Evolutionary conservation across 2,797 vertebrate species (phyloP), one percentile per base, ranked within the genome.

Genomic region (Artibeus lituratus): DNA sequence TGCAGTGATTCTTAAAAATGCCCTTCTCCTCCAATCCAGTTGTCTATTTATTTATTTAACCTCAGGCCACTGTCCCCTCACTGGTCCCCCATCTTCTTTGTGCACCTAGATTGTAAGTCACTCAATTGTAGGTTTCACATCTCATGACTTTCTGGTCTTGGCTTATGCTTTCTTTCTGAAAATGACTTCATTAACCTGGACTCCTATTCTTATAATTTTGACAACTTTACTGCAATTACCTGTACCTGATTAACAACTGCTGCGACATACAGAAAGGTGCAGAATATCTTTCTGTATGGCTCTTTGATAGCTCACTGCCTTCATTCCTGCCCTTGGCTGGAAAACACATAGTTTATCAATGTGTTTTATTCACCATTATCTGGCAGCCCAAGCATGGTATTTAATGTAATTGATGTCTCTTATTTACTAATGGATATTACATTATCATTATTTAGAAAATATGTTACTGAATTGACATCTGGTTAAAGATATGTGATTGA

Each of bases 361-460:
- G 92, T 94, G 85, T 91, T 97, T 91, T 96, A 44, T 96, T 96
- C 87, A 94, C 12, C 22, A 94, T 94, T 94, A 92, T 94, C 92
- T 96, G 95, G 88, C 94, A 95, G 37, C 29, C 85, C 92, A 96
- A 91, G 92, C 51, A 74, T 94, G 87, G 87, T 92, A 91, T 92
- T 96, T 95, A 95, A 96, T 95, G 65, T 95, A 97, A 97, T 95
- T 95, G 94, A 96, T 95, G 93, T 94, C 94, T 95, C 89, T 35
- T 90, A 94, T 96, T 98, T 97, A 91, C 90, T 96, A 97, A 97
- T 96, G 93, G 70, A 78, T 96, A 84, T 96, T 97, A 89, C 85
- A 95, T 97, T 94, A 96, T 96, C 86, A 96, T 97, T 97, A 96
- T 97, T 96, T 94, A 84, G 73, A 96, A 96, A 97, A 96, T 94